Percentiles rank a stretch among this genome's conserved stretches.
phyloP scores from a whole-genome alignment of 2,113 vertebrate genomes.

The Beaufortia kweichowensis region DNA sequence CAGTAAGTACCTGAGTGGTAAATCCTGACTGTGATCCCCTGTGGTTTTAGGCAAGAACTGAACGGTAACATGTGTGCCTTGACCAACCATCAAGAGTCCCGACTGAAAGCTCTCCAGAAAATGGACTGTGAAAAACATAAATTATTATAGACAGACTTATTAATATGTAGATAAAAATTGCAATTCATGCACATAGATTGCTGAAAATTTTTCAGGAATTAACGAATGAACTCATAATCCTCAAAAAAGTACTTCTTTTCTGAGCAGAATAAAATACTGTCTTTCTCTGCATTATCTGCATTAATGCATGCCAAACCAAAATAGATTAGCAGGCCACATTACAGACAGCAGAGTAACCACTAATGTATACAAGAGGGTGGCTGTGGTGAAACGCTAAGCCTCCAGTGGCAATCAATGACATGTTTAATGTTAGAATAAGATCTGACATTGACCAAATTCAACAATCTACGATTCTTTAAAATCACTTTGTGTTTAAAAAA shows the following conservation, averaged over 20 bases:
- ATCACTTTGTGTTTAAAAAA: slow-evolving; percentile 9
- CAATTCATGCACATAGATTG: too few species aligned
- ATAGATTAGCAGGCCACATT: slow-evolving; percentile 31
- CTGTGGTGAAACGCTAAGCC: slow-evolving; percentile 49
- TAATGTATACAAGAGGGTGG: slow-evolving; percentile 54
- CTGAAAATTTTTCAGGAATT: too few species aligned
- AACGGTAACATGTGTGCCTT: slow-evolving; percentile 78
- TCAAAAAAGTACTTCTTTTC: too few species aligned
- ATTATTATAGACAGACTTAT: too few species aligned
- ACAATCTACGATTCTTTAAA: not conserved
- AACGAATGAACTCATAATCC: too few species aligned
- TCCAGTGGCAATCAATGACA: slow-evolving; percentile 50
- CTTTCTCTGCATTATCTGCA: slow-evolving; percentile 9
- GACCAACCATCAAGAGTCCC: slow-evolving; percentile 74
- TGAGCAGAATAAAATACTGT: not conserved
- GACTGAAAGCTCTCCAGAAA: slow-evolving; percentile 72
- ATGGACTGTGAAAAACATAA: slow-evolving; percentile 76
- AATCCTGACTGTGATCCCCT: slow-evolving; percentile 70
- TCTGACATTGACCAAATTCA: slow-evolving; percentile 31
- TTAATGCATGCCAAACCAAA: slow-evolving; percentile 30
- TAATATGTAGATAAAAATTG: too few species aligned
- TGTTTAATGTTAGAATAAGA: not conserved
- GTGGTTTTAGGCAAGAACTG: slow-evolving; percentile 75
- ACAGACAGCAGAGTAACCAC: slow-evolving; percentile 8
- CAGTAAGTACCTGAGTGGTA: slow-evolving; percentile 74